phyloP scores from a whole-genome alignment of 2,888 invertebrate species.

The Corbicula japonica region DNA sequence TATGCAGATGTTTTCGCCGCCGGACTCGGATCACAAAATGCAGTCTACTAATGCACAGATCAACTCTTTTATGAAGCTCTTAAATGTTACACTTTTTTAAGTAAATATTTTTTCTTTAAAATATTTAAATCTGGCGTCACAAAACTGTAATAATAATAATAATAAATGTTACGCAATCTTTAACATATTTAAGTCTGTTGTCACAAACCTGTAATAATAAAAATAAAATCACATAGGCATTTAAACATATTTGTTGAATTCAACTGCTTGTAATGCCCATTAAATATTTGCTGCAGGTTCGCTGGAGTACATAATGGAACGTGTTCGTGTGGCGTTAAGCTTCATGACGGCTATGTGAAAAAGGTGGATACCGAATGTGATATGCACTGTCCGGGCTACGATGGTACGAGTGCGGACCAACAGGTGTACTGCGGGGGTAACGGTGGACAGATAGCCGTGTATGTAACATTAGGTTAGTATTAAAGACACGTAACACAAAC shows the following conservation, averaged over 20 bases:
- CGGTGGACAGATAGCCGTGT: constrained; percentile 19
- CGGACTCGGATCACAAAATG: too few relatives aligned
- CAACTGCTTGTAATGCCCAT: not conserved
- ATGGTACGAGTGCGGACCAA: constrained; percentile 10
- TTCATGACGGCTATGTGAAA: constrained; percentile 7
- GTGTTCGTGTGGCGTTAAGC: constrained; percentile 40
- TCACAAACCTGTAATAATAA: not conserved
- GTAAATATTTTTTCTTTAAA: too few relatives aligned
- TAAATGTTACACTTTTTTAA: too few relatives aligned
- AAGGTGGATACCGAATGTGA: constrained; percentile 12
- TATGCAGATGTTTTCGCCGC: too few relatives aligned
- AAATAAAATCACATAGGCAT: not conserved
- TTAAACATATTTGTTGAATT: not conserved
- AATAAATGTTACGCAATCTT: not conserved
- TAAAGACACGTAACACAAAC: not conserved
- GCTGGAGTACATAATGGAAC: constrained; percentile 29
- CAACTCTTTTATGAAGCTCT: too few relatives aligned
- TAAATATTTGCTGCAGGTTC: constrained; percentile 21
- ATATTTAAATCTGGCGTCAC: too few relatives aligned
- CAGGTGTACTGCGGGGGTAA: constrained; percentile 51
- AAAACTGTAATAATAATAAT: not conserved
- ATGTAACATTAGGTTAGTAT: constrained; percentile 39
- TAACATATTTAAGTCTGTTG: not conserved
- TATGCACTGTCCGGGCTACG: constrained; percentile 38
- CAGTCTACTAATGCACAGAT: too few relatives aligned